Evolutionary conservation across 1,140 invertebrate genomes (phyloP).

Genomic region (Philotrypesis tridentata): DNA sequence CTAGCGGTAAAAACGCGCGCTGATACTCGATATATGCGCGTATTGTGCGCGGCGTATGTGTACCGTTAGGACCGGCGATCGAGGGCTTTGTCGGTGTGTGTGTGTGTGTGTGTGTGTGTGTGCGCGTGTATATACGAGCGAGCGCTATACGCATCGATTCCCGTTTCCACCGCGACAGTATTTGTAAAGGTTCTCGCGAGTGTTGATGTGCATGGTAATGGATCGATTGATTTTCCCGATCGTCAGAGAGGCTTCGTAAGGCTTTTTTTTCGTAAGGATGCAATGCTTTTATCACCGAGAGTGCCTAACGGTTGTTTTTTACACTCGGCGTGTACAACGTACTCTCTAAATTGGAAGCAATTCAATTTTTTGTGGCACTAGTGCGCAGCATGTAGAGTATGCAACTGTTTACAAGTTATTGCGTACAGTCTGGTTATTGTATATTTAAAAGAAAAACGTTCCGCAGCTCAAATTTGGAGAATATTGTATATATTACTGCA

Average conservation of each 20-base stretch:
- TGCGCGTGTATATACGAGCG: not conserved
- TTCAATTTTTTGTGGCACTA: too few species aligned
- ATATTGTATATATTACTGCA: too few species aligned
- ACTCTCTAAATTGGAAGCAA: too few species aligned
- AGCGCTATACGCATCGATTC: conserved; percentile 11
- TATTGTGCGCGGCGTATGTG: not conserved
- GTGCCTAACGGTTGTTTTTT: not conserved
- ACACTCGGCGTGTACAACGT: too few species aligned
- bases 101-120: too few species aligned
- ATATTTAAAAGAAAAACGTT: too few species aligned
- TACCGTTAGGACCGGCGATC: conserved; percentile 54
- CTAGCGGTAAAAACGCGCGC: conserved; percentile 28
- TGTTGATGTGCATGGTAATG: not conserved
- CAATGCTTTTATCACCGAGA: too few species aligned
- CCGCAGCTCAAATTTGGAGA: too few species aligned
- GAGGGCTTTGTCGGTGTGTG: too few species aligned
- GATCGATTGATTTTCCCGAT: not conserved
- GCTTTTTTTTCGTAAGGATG: not conserved
- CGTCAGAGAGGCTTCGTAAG: not conserved
- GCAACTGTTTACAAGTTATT: too few species aligned
- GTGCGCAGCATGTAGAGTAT: too few species aligned
- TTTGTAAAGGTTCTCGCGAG: not conserved
- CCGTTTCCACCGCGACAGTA: not conserved
- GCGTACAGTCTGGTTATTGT: too few species aligned
- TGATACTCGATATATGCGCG: not conserved